Base-by-base conservation (phyloP, 2,888 invertebrate genomes). In the Diploptera punctata region DNA sequence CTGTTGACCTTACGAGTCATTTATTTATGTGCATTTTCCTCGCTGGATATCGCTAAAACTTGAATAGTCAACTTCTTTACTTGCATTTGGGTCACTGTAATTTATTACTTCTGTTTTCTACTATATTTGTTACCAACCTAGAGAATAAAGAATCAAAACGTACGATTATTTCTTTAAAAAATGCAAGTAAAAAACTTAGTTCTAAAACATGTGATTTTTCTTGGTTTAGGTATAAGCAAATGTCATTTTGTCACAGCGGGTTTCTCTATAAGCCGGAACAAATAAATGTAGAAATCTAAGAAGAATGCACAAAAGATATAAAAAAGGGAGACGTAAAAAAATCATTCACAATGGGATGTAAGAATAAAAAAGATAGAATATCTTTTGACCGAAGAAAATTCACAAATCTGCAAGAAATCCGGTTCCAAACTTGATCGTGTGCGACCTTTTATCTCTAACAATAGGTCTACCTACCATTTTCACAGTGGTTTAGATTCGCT, bases 11-110 rank as follows among this genome's bases (percentile, higher is more conserved):
- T 57, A 31, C 7, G 29, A 3, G 24, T 57, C 16, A 16, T 54
- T 57, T 57, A 31, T 57, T 57, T 29, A 24, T 57, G 57, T 13
- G 26, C 21, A 57, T 31, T 57, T 57, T 29, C 29, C 26, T 29
- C 57, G 1, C 57, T 29, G 57, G 29, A 57, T 57, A 57, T 57
- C 31, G 57, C 31, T 16, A 57, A 31, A 57, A 57, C 4, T 31
- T 29, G 57, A 57, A 54, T 54, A 57, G 31, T 29, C 57, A 57
- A 29, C n/a, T 57, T n/a, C n/a, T n/a, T n/a, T n/a, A n/a, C 57
- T 57, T 29, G 31, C 31, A 57, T 29, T n/a, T 29, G 57, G 57
- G 31, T 57, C 31, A 29, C 57, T 24, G 9, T 57, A 57, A 57
- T 29, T 57, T 57, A 29, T 29, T 24, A 29, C 2, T 29, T 47